phyloP scores from a whole-genome alignment of 1,140 invertebrate species.

The Drosophila kepulauana region DNA sequence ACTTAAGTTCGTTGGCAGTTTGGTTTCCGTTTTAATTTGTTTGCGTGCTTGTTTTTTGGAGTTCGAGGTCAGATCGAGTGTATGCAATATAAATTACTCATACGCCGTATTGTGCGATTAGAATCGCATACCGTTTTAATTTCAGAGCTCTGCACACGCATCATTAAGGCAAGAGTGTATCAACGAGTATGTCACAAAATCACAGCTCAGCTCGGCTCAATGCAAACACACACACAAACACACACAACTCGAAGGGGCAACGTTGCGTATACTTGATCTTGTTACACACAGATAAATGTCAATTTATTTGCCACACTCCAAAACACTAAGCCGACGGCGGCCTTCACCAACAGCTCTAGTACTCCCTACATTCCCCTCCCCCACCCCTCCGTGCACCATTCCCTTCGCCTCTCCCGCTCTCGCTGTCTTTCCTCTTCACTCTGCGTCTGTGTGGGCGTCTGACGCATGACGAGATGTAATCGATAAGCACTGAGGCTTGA shows the following conservation, averaged over 20 bases:
- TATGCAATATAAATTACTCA: conserved; percentile 50
- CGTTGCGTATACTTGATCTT: conserved; percentile 80
- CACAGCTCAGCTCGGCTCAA: conserved; percentile 39
- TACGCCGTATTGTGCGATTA: conserved; percentile 45
- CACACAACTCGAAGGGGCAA: conserved; percentile 40
- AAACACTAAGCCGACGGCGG: conserved; percentile 69
- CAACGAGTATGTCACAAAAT: conserved; percentile 45
- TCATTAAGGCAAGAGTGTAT: conserved; percentile 57
- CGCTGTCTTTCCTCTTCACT: neutral
- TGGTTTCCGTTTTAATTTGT: conserved; percentile 62
- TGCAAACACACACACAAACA: conserved; percentile 39
- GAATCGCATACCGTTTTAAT: conserved; percentile 39
- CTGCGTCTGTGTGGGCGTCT: conserved; percentile 29
- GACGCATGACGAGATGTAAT: conserved; percentile 67
- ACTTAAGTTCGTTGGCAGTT: conserved; percentile 24
- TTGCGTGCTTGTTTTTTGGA: conserved; percentile 17
- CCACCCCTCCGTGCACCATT: neutral
- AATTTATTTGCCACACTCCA: conserved; percentile 82
- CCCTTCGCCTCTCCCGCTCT: neutral
- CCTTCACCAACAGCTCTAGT: conserved; percentile 34
- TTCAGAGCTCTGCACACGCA: conserved; percentile 33
- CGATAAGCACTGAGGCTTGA: conserved; percentile 71
- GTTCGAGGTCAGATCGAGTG: conserved; percentile 37
- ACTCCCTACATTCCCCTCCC: neutral
- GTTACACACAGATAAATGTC: conserved; percentile 81